Base-by-base conservation (phyloP, 2,797 vertebrate species). In the Emys orbicularis region DNA sequence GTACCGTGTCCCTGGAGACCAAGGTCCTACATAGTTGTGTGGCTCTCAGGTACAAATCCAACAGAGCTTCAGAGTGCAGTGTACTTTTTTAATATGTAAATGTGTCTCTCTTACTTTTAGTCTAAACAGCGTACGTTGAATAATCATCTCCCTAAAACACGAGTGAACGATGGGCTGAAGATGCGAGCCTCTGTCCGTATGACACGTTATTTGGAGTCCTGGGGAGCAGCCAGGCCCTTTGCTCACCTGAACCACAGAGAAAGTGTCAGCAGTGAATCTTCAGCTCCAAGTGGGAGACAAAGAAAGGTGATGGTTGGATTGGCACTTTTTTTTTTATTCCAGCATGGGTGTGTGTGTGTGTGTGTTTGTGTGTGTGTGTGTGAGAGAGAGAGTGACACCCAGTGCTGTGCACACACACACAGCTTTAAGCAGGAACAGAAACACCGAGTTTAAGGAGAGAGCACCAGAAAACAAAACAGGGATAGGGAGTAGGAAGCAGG, bases 171-270 rank as follows among this genome's bases (percentile, higher is more conserved):
- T 0, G 98, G 99, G 56, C 98, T 99, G 95, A 99, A 99, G 98
- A 99, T 99, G 98, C 98, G 99, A 27, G 99, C 99, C 0, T 99
- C 99, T 0, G 99, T 99, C 83, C 99, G 99, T 23, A 99, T 99
- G 99, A 99, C 99, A 1, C 99, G 99, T 3, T 99, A 99, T 95
- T 98, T 99, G 37, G 99, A 99, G 96, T 99, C 99, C 5, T 99
- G 99, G 99, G 99, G 99, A 0, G 99, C 99, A 0, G 99, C 99
- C 3, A 98, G 99, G 94, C 99, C 99, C 53, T 99, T 99, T 23
- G 99, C 99, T 1, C 99, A 99, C 97, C 99, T 99, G 61, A 99
- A 99, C 98, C 99, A 98, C 93, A 97, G 99, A 1, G 99, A 99
- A 37, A 99, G 99, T 2, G 98, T 99, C 84, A 98, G 98, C 97